phyloP scores from a whole-genome alignment of 2,113 vertebrate genomes.

The Hemichromis elongatus region DNA sequence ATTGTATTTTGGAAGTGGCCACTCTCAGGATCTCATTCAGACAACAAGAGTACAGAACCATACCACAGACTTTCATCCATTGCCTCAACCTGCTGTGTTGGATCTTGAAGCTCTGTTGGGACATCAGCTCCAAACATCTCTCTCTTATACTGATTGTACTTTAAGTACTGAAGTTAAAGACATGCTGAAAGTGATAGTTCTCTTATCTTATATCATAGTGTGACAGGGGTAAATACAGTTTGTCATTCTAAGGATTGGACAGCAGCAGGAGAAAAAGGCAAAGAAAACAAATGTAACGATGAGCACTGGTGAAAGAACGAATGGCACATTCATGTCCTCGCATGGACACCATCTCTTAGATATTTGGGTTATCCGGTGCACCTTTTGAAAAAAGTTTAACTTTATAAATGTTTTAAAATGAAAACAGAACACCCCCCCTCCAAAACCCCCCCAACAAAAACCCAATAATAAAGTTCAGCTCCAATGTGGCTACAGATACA shows the following conservation, averaged over 20 bases:
- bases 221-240: background rate
- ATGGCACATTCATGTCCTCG: constrained; percentile 48
- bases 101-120: background rate
- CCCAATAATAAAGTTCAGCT: background rate
- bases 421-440: background rate
- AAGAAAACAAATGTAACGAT: constrained; percentile 4
- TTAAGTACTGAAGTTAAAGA: background rate
- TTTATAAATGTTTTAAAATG: background rate
- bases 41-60: background rate
- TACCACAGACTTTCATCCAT: background rate
- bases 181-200: background rate
- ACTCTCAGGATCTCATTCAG: background rate
- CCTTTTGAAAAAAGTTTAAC: background rate
- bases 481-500: constrained; percentile 15
- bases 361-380: background rate
- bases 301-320: constrained; percentile 44
- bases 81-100: background rate
- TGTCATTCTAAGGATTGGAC: constrained; percentile 1
- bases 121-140: background rate
- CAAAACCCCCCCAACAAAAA: background rate
- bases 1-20: background rate
- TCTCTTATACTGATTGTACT: constrained; percentile 28
- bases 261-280: constrained; percentile 25
- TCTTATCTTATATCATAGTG: background rate
- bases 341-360: background rate